phyloP scores from a whole-genome alignment of 2,888 invertebrate genomes.

The Rapana venosa region DNA sequence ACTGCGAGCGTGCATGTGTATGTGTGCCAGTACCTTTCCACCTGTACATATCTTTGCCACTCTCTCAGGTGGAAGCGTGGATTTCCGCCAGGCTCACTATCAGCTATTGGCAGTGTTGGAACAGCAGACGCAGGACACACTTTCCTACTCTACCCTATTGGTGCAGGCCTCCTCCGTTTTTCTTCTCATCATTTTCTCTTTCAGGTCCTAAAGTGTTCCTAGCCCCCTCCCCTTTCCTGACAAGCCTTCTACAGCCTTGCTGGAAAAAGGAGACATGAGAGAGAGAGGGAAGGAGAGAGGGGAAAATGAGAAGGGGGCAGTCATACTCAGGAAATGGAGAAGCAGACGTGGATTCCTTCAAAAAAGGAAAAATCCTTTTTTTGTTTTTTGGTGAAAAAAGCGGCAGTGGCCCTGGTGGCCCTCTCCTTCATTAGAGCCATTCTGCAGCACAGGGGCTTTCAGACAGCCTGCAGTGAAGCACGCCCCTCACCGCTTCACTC shows the following conservation, averaged over 20 bases:
- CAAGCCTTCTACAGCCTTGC: background rate
- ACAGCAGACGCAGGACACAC: slow-evolving; percentile 30
- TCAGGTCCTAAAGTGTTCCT: background rate
- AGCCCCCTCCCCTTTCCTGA: background rate
- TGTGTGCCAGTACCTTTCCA: background rate
- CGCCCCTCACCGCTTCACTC: slow-evolving; percentile 28
- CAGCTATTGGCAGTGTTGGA: background rate
- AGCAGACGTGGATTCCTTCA: background rate
- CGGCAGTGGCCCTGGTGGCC: background rate
- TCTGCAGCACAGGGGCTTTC: slow-evolving; percentile 9
- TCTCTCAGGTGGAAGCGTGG: slow-evolving; percentile 10
- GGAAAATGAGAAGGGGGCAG: background rate
- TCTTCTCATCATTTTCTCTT: slow-evolving; percentile 39
- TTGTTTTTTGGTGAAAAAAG: no score
- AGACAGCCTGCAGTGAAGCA: slow-evolving; percentile 25
- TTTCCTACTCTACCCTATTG: slow-evolving; percentile 40
- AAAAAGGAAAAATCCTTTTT: background rate
- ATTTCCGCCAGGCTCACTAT: background rate
- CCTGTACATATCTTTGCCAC: background rate
- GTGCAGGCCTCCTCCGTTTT: background rate
- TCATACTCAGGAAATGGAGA: slow-evolving; percentile 21
- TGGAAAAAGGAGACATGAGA: background rate
- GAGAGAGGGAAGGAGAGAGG: no score
- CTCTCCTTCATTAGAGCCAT: slow-evolving; percentile 40
- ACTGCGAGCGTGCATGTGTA: background rate